Base-by-base conservation (phyloP, 2,797 vertebrate genomes). In the Podarcis siculus region DNA sequence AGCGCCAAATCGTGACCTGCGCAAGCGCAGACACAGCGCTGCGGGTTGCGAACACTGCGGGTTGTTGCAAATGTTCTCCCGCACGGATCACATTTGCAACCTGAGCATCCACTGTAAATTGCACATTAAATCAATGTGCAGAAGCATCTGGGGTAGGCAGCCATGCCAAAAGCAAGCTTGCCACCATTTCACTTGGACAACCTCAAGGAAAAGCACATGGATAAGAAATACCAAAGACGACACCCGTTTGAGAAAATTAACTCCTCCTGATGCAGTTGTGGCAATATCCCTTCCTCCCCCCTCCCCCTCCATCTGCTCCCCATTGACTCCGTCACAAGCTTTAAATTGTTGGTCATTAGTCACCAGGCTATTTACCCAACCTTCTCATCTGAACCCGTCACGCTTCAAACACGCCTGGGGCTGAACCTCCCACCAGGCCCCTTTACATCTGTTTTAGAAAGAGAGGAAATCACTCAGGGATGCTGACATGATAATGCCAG, bases 231-330 rank as follows among this genome's bases (percentile, higher is more conserved):
- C 83, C 61, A 67, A 81, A 82, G 79, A 82, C 45, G 71, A 84
- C 45, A 86, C 86, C 17, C 66, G 78, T 61, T 83, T 81, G 55
- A 67, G 10, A 32, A 80, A 67, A 85, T 76, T 76, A 82, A 76
- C 85, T 92, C 72, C 86, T 95, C 89, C 79, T 84, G 75, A 2
- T 85, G 85, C 8, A 0, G 3, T 78, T 91, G 32, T 37, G 92
- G 23, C 71, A 92, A 83, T 30, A 79, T 71, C 79, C 67, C 49
- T 91, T 86, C 93, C 90, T 39, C 10, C 72, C 66, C 86, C 92
- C 90, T 39, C 37, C 8, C 72, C 66, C 66, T 89, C 88, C 75
- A 84, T 92, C 93, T 93, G 93, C 91, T 94, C 92, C 85, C 88
- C 85, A 78, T 10, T 89, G 92, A 90, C 12, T 5, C 73, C 35